A percentile compares a stretch with the other conserved stretches of the same genome.
phyloP scores from a whole-genome alignment of 1,140 invertebrate species.

The Sinonovacula constricta region DNA sequence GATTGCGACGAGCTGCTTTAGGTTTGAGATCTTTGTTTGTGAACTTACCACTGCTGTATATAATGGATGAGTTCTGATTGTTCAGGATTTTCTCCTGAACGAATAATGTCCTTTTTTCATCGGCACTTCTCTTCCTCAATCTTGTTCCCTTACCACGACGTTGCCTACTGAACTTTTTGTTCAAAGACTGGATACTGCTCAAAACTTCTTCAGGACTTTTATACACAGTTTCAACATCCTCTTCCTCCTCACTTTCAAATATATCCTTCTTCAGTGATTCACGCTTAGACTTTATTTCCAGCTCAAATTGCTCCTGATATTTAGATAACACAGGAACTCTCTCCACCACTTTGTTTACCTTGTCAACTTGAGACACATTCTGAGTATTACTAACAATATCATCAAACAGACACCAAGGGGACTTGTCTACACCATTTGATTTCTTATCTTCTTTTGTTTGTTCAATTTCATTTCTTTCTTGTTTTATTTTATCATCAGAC shows the following conservation, averaged over 20 bases:
- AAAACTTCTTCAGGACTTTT: slow-evolving; percentile 35
- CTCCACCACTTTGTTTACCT: too few species aligned
- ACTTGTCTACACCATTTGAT: neutral
- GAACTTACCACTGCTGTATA: slow-evolving; percentile 4
- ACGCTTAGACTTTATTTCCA: slow-evolving; percentile 39
- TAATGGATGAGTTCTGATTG: slow-evolving; percentile 41
- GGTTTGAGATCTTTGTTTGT: neutral
- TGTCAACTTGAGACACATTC: too few species aligned
- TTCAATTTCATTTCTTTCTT: neutral
- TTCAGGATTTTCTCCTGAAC: slow-evolving; percentile 48
- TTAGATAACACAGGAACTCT: slow-evolving; percentile 18
- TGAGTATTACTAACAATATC: too few species aligned
- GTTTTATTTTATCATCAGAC: neutral
- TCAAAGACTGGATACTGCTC: slow-evolving; percentile 25
- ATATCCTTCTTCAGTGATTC: slow-evolving; percentile 40
- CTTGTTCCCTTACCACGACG: slow-evolving; percentile 1
- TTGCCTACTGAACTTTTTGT: slow-evolving; percentile 10
- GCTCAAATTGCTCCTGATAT: slow-evolving; percentile 37
- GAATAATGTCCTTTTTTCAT: slow-evolving; percentile 47
- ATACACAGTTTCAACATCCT: slow-evolving; percentile 6
- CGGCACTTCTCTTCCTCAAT: slow-evolving; percentile 28
- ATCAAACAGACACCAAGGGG: too few species aligned
- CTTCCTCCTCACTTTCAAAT: slow-evolving; percentile 24
- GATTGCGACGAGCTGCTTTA: neutral
- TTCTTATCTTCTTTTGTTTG: neutral